A percentile compares a stretch with the other conserved stretches of the same genome.
Conservation (phyloP, 2,113 vertebrate genomes). For the Dendropsophus ebraccatus region DNA sequence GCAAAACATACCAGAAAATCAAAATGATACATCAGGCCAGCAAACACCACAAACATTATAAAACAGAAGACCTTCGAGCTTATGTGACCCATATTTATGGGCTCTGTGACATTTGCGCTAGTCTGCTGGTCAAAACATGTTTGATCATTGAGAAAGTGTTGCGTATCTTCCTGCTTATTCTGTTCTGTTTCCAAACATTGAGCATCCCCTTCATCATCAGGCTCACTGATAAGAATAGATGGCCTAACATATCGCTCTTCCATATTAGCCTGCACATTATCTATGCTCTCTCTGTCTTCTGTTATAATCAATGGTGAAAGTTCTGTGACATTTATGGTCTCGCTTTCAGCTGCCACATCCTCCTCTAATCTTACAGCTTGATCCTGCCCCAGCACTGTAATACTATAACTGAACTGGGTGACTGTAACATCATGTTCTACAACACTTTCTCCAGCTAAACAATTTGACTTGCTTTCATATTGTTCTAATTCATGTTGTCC, state of each 20-base stretch:
- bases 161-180: constrained; percentile 48
- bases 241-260: constrained; percentile 60
- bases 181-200: constrained; percentile 55
- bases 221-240: constrained; percentile 65
- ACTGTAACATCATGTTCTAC: constrained; percentile 14
- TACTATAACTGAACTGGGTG: constrained; percentile 54
- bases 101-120: constrained; percentile 61
- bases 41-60: constrained; percentile 81
- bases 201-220: constrained; percentile 65
- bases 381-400: not conserved
- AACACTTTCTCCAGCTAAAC: not conserved
- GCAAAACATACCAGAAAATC: constrained; percentile 84
- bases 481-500: constrained; percentile 47
- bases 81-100: constrained; percentile 71
- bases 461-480: constrained; percentile 36
- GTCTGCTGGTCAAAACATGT: constrained; percentile 61
- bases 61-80: constrained; percentile 76
- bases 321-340: constrained; percentile 9
- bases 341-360: constrained; percentile 54
- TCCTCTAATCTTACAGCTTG: not conserved
- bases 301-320: not conserved
- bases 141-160: constrained; percentile 50
- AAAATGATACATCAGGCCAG: constrained; percentile 79
- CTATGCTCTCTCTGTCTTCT: not conserved
- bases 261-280: constrained; percentile 52